Evolutionary conservation across 1,140 invertebrate species (phyloP).

Genomic region (Neotoxoptera formosana): DNA sequence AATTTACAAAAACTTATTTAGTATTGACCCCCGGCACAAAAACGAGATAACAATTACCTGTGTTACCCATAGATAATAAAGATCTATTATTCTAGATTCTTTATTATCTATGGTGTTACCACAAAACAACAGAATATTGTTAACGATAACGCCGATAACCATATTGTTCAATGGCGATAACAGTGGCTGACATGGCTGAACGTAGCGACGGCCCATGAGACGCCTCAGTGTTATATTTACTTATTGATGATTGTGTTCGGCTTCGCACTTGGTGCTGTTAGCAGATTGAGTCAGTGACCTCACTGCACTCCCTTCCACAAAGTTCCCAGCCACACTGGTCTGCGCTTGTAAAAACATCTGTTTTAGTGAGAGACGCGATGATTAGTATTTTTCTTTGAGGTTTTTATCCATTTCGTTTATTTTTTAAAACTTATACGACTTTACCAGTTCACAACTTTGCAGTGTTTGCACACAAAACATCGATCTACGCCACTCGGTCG

Average conservation of each 20-base stretch:
- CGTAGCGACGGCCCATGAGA: neutral
- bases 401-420: conserved; percentile 18
- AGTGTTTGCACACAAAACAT: neutral
- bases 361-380: neutral
- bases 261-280: no score
- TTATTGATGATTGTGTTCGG: neutral
- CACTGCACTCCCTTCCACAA: neutral
- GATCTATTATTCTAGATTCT: no score
- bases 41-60: neutral
- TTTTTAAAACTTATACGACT: neutral
- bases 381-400: conserved; percentile 38
- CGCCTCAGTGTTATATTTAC: no score
- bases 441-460: neutral
- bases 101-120: no score
- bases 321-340: neutral
- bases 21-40: neutral
- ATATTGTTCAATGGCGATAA: neutral
- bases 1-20: neutral
- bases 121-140: no score
- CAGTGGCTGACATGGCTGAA: neutral
- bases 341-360: conserved; percentile 23
- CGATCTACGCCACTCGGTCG: neutral
- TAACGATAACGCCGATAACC: neutral
- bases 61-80: no score
- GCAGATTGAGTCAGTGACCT: conserved; percentile 24